These are phyloP conservation scores for Gobius niger DNA, from an alignment of 2,113 vertebrate species.

Conservation along the genomic window DNA sequence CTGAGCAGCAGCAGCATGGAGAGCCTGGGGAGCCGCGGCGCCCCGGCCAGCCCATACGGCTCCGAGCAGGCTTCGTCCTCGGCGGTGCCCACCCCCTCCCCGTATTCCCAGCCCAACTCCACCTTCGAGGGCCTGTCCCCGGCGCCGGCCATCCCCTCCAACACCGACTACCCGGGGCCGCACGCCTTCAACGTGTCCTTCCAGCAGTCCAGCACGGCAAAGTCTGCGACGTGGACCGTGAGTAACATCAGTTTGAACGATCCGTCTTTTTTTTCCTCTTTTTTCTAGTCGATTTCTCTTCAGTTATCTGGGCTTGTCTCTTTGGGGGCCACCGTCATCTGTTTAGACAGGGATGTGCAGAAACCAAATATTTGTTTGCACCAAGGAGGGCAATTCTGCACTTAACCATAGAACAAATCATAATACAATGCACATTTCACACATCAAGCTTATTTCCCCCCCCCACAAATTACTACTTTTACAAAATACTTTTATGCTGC, in stretches of 20 bases:
- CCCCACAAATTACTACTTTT: too few species aligned
- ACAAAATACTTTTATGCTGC: too few species aligned
- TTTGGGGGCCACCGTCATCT: too few species aligned
- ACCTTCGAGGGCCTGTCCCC: conserved; percentile 98
- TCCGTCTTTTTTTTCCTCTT: too few species aligned
- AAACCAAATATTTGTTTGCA: too few species aligned
- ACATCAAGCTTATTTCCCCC: too few species aligned
- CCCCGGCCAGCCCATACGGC: conserved; percentile 93
- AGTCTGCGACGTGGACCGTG: conserved; percentile 99
- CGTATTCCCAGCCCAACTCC: conserved; percentile 98
- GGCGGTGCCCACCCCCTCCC: conserved; percentile 92
- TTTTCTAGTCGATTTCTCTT: too few species aligned
- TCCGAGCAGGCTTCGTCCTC: conserved; percentile 88
- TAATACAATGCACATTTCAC: too few species aligned
- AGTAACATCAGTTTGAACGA: conserved; percentile 70
- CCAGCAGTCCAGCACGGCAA: conserved; percentile 98
- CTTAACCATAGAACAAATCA: too few species aligned
- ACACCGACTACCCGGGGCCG: conserved; percentile 95
- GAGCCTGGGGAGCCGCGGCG: conserved; percentile 88
- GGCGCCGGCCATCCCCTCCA: conserved; percentile 95
- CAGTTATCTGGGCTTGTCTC: conserved; percentile 8
- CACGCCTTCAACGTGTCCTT: conserved; percentile 98
- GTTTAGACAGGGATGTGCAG: too few species aligned
- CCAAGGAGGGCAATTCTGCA: too few species aligned
- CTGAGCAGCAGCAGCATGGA: conserved; percentile 98